Evolutionary conservation across 2,888 invertebrate genomes (phyloP).

Genomic region (Drosophila mimetica): DNA sequence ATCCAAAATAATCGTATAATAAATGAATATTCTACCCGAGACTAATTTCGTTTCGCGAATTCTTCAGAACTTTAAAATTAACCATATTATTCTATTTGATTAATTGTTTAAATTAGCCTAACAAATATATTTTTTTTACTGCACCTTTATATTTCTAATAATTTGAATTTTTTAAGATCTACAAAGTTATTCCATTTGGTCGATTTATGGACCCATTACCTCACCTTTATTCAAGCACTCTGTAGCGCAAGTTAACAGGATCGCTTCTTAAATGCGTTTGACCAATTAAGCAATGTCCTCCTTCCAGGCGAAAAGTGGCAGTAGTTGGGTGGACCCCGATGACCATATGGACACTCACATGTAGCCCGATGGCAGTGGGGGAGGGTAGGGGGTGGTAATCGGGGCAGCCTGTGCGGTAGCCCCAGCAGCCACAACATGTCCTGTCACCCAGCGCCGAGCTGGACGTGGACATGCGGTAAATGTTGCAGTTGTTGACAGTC

Average conservation of each 20-base stretch:
- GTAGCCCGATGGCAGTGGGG: constrained; percentile 41
- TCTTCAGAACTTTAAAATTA: too few species aligned
- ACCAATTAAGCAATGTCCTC: constrained; percentile 58
- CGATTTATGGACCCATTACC: neutral
- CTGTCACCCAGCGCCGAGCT: constrained; percentile 75
- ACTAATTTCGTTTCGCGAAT: too few species aligned
- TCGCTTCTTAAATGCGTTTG: constrained; percentile 53
- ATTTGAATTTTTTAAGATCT: neutral
- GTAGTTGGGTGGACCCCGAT: neutral
- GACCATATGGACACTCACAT: constrained; percentile 60
- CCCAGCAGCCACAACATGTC: constrained; percentile 77
- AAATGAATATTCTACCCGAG: too few species aligned
- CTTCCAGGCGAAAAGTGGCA: constrained; percentile 2
- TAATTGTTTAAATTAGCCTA: too few species aligned
- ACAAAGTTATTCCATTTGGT: too few species aligned
- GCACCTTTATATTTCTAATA: too few species aligned
- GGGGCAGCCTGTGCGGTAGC: constrained; percentile 49
- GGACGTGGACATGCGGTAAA: constrained; percentile 72
- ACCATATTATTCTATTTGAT: too few species aligned
- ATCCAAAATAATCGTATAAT: too few species aligned
- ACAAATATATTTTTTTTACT: too few species aligned
- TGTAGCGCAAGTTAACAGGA: neutral
- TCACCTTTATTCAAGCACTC: neutral
- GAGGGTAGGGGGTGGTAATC: constrained; percentile 14
- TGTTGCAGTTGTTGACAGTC: constrained; percentile 79